Base-by-base conservation (phyloP, 2,888 invertebrate genomes). In the Dascillus cervinus region DNA sequence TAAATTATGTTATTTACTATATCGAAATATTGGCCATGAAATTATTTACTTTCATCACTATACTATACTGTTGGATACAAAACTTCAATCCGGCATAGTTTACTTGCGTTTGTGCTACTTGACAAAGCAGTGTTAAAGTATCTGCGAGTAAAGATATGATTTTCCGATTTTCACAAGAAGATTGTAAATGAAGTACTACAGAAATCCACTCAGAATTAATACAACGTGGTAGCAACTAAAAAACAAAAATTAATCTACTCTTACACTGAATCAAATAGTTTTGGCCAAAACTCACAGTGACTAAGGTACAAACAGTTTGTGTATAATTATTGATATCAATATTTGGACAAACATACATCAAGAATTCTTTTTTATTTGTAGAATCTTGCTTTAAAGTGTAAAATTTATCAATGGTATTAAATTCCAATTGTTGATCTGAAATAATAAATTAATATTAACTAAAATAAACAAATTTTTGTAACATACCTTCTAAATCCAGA, bases 171-270 rank as follows among this genome's bases (percentile, higher is more conserved):
- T 52, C 50, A 26, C 31, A 47, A 22, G 26, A 32, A 2, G 32
- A 23, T 9, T 37, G 31, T 5, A 61, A 38, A 25, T 55, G 50
- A 13, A 50, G 38, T 11, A 49, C 29, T 26, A 61, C 41, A 11
- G 39, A 20, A 3, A 47, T 21, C 62, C 62, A 62, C 49, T 64
- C 64, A 17, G 43, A 30, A 19, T 44, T 39, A 8, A 57, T 51
- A 39, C 58, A 56, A 13, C 49, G 34, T 3, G 62, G 58, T 26
- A 63, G 43, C 26, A 53, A 23, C 55, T 56, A 36, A 6, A 42
- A 40, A 21, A n/a, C n/a, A n/a, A n/a, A n/a, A n/a, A n/a, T n/a
- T n/a, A n/a, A n/a, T n/a, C n/a, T n/a, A n/a, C 24, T 29, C 33
- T 3, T 22, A 19, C 17, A 36, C 4, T 31, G 26, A 30, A 8